Evolutionary conservation across 2,797 vertebrate genomes (phyloP), one percentile per base, ranked within the genome.

Genomic region (Clarias pachynema): DNA sequence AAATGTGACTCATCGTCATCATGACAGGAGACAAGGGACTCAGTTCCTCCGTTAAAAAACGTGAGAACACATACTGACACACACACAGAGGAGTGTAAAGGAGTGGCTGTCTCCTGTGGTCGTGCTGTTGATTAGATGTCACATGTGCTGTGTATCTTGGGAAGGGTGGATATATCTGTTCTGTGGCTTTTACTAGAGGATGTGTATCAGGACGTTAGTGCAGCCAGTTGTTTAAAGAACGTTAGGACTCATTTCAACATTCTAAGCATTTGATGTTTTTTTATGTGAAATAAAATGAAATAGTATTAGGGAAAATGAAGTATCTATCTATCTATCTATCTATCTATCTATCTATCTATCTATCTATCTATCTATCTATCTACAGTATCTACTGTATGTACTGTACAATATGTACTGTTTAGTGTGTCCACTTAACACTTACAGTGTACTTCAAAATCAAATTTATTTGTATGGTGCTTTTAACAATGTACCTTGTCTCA

Each of bases 241-340:
- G 5, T 59, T 59, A 59, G 57, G 57, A 59, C 57, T 18, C 6
- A 20, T 59, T 22, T 59, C 20, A 59, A 59, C 18, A 59, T 7
- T 40, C 20, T 59, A 59, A 20, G 16, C 57, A 22, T 59, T 59
- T 59, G 15, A 59, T 59, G 57, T 59, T 20, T 59, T 59, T 59
- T 59, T 59, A 59, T 6, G 20, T 59, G 7, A 59, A 62, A 62
- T 62, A 9, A 63, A 63, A 63, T 63, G 1, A 60, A 59, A 59
- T 59, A 59, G 37, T 4, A 37, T 37, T 37, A 37, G 3, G 37
- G 5, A 37, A 37, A 37, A 37, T 5, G 4, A 34, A n/a, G n/a
- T n/a, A 37, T 69, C 68, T 69, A 37, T 69, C 68, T 69, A 37
- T 69, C 68, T 69, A 37, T 69, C 68, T 69, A 37, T 69, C 68